Evolutionary conservation across 2,113 vertebrate species (phyloP), one percentile per base, ranked within the genome.

Genomic region (sheep (Ovis aries)): DNA sequence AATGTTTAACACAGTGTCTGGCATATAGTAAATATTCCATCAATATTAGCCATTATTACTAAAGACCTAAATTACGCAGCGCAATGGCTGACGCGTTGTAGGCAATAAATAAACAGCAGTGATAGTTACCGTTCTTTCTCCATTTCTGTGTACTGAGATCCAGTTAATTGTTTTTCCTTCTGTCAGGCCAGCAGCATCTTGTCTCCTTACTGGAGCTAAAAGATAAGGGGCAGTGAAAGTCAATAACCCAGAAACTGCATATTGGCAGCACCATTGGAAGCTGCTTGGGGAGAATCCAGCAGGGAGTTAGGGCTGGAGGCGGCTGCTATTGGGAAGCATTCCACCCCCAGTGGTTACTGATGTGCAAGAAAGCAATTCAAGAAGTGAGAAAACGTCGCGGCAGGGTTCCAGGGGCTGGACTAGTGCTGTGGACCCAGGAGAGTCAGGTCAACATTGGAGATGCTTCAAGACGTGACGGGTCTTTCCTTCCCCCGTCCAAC

Each of bases 351-450:
- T 27, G 27, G 81, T 62, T 95, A 77, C 5, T 43, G 53, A 21
- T n/a, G 59, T 88, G 19, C 48, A 50, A 93, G 83, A n/a, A 33
- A n/a, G 60, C 77, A 93, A 64, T 48, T 95, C 12, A 9, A 52
- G 57, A 86, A 78, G 94, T 60, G 86, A 94, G 92, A 94, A 91
- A 74, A 57, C 16, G 50, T 21, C 25, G 1, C 0, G 2, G 94
- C 60, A 53, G 60, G 1, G 78, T 40, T 82, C 67, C 94, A 62
- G 92, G 64, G 52, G 78, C 92, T 53, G 83, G 29, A 19, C 50
- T 13, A 3, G 52, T 0, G 0, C 77, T 53, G 0, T 1, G 52
- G 11, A n/a, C 57, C 7, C 45, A 3, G 13, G 0, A 8, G 52
- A 64, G 29, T 71, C 50, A 48, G 80, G 85, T 78, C 67, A 78